Percentiles rank a stretch among this genome's conserved stretches.
phyloP scores from a whole-genome alignment of 2,113 vertebrate genomes.

The Atherinomorus stipes region DNA sequence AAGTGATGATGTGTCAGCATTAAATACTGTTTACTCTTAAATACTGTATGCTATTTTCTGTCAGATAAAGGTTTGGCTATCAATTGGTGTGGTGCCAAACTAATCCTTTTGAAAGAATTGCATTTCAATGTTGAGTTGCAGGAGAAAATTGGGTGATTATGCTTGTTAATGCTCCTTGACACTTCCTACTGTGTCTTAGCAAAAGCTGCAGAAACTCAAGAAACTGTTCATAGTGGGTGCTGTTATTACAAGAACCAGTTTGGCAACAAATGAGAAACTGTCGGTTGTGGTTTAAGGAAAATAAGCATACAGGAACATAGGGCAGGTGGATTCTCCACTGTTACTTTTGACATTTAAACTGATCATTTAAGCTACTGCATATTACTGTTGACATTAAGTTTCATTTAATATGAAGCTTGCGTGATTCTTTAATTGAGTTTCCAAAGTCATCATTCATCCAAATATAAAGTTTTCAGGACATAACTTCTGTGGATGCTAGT shows the following conservation, averaged over 20 bases:
- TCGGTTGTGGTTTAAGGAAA: conserved; percentile 2
- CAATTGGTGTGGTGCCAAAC: not conserved
- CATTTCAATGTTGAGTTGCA: not conserved
- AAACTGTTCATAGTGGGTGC: not conserved
- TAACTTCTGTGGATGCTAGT: not conserved
- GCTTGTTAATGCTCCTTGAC: not conserved
- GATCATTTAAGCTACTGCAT: not conserved
- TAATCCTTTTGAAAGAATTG: not conserved
- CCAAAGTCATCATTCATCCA: not conserved
- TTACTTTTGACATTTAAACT: not conserved
- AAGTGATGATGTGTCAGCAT: not conserved
- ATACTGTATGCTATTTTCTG: too few relatives aligned
- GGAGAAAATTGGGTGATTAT: too few relatives aligned
- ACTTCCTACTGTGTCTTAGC: not conserved
- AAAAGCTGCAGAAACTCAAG: conserved; percentile 2
- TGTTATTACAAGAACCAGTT: conserved; percentile 42
- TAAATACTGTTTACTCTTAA: not conserved
- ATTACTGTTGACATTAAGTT: not conserved
- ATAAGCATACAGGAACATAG: not conserved
- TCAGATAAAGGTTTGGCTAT: not conserved
- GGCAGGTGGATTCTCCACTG: not conserved
- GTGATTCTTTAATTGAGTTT: not conserved
- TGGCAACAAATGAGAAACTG: conserved; percentile 20
- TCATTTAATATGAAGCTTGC: not conserved
- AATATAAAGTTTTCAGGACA: not conserved